Base-by-base conservation (phyloP, 1,140 invertebrate species). In the Dufourea novaeangliae region DNA sequence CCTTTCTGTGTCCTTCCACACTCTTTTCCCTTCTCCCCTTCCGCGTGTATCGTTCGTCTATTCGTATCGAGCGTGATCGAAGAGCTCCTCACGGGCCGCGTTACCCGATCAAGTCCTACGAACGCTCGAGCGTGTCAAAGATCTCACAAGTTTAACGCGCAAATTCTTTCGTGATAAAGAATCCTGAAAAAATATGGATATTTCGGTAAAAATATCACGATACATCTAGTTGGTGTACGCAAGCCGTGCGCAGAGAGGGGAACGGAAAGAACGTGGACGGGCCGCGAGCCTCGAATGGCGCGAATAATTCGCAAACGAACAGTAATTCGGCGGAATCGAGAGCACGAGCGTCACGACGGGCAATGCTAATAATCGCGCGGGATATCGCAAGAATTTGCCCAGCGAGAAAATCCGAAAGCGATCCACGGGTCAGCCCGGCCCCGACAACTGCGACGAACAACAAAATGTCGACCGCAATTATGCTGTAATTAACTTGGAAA, bases 401-500 rank as follows among this genome's bases (percentile, higher is more conserved):
- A 62, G 59, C 79, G 79, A 52, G 71, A 74, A 85, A 82, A 73
- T 75, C 83, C 32, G 78, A 72, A 78, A 74, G 75, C 73, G 77
- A 68, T 64, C 66, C 72, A 59, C 59, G 69, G 69, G 76, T 68
- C 74, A 52, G 71, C 62, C 80, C 74, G 72, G n/a, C n/a, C n/a
- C 67, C 74, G 84, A 70, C 82, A 71, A 78, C 66, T 79, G 68
- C 82, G 80, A 84, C 83, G 75, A 91, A 90, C 88, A 91, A 90
- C 91, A 91, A 91, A 92, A 92, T 89, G 89, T 89, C 88, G 90
- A 92, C 91, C 89, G 88, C 91, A 93, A 92, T 92, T 92, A 92
- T 92, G 91, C 85, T 86, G 90, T 92, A 92, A 93, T 92, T 93
- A 92, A 92, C 89, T 92, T 86, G 90, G 86, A 84, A 91, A 84